A percentile compares a stretch with the other conserved stretches of the same genome.
Evolutionary conservation across 2,888 invertebrate genomes (phyloP).

Genomic region (Lasioglossum leucozonium): DNA sequence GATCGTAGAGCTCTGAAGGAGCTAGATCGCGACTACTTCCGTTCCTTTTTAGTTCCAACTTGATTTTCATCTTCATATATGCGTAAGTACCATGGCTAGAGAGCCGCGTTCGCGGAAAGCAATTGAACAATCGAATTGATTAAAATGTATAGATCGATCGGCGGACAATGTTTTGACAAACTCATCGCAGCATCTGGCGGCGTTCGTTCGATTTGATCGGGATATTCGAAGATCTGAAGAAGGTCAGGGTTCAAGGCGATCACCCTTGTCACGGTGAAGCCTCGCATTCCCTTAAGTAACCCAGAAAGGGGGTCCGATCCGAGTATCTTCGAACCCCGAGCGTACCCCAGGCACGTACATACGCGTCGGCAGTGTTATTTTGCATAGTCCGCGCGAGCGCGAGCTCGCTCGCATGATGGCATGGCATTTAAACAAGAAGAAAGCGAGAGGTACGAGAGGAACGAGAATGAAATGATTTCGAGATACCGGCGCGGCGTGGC

Average conservation of each 20-base stretch:
- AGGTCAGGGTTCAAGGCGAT: slow-evolving; percentile 62
- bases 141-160: background rate
- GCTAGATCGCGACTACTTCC: no score
- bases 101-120: background rate
- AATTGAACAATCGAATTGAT: background rate
- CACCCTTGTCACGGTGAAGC: slow-evolving; percentile 57
- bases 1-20: no score
- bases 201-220: slow-evolving; percentile 34
- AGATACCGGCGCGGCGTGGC: slow-evolving; percentile 34
- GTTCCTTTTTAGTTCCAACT: no score
- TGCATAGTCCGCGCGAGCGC: slow-evolving; percentile 51
- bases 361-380: slow-evolving; percentile 65
- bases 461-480: slow-evolving; percentile 71
- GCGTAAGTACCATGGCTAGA: background rate
- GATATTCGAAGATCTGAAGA: slow-evolving; percentile 23
- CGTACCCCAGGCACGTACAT: slow-evolving; percentile 57
- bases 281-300: slow-evolving; percentile 59
- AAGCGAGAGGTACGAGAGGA: slow-evolving; percentile 58
- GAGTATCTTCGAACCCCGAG: slow-evolving; percentile 38
- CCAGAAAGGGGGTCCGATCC: slow-evolving; percentile 33
- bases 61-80: no score
- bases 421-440: slow-evolving; percentile 68
- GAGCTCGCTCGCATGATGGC: slow-evolving; percentile 7
- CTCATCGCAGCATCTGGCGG: background rate
- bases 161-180: slow-evolving; percentile 12